These are phyloP conservation scores for Osmerus mordax DNA, from an alignment of 2,113 vertebrate species.

Conservation along the genomic window DNA sequence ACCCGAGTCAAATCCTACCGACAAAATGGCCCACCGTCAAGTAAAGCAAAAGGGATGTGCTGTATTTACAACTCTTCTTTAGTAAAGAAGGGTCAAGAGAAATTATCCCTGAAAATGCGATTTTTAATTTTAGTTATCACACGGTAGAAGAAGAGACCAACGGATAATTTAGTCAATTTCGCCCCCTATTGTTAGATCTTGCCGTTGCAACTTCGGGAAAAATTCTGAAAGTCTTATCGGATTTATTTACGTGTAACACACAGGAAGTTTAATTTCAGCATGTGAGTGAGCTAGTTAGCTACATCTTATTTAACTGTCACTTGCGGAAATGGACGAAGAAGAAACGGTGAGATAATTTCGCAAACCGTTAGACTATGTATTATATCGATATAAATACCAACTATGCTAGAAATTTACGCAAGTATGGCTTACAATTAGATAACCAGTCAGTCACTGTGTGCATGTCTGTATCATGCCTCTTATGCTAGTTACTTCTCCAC, in stretches of 20 bases:
- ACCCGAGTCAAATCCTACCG: too few species aligned
- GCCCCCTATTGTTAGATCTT: not conserved
- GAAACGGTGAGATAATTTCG: conserved; percentile 31
- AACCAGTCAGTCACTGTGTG: not conserved
- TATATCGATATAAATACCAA: not conserved
- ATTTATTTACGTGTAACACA: conserved; percentile 12
- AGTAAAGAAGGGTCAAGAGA: not conserved
- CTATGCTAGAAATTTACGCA: not conserved
- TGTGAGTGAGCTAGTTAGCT: not conserved
- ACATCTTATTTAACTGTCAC: not conserved
- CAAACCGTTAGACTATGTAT: not conserved
- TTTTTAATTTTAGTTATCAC: not conserved
- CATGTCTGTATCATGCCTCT: not conserved
- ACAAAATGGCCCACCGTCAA: not conserved
- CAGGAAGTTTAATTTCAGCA: conserved; percentile 7
- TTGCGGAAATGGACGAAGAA: conserved; percentile 37
- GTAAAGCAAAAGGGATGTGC: not conserved
- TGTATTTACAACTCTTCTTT: too few species aligned
- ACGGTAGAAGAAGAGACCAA: not conserved
- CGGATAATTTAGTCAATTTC: not conserved
- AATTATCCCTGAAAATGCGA: not conserved
- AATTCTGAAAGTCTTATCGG: not conserved
- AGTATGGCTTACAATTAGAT: not conserved
- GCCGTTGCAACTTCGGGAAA: not conserved
- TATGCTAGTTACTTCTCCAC: too few species aligned